Percentiles rank a stretch among this genome's conserved stretches.
These are phyloP conservation scores for Andrena chrysosceles DNA, from an alignment of 2,888 invertebrate genomes.

Conservation along the genomic window DNA sequence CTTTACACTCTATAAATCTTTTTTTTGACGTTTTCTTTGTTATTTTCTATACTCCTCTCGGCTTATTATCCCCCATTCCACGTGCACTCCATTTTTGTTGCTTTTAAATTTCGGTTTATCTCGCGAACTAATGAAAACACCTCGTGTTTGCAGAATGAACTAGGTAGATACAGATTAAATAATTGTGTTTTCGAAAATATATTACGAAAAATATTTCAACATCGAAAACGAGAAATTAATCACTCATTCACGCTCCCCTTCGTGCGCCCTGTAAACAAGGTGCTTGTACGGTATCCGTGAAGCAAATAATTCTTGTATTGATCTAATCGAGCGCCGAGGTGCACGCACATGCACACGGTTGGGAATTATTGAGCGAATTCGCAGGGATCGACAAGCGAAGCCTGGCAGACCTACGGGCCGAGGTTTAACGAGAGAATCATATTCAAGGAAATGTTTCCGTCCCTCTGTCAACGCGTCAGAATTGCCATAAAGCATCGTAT, in stretches of 20 bases:
- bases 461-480: constrained; percentile 90
- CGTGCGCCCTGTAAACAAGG: background rate
- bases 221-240: too few species aligned
- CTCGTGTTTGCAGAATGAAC: too few species aligned
- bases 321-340: background rate
- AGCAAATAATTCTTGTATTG: background rate
- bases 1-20: too few species aligned
- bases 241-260: background rate
- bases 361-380: constrained; percentile 6
- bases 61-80: too few species aligned
- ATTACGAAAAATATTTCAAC: background rate
- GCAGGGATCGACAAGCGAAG: constrained; percentile 60
- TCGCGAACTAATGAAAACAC: too few species aligned
- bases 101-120: too few species aligned
- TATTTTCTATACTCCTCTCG: too few species aligned
- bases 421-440: constrained; percentile 92
- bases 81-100: too few species aligned
- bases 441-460: constrained; percentile 93
- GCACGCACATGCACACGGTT: background rate
- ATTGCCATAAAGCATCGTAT: constrained; percentile 86
- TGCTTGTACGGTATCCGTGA: background rate
- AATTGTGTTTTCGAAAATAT: too few species aligned
- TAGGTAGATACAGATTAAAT: too few species aligned
- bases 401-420: constrained; percentile 86
- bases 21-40: too few species aligned